These are phyloP conservation scores for Drymodes brunneopygia DNA, from an alignment of 2,113 vertebrate genomes.

Conservation along the genomic window DNA sequence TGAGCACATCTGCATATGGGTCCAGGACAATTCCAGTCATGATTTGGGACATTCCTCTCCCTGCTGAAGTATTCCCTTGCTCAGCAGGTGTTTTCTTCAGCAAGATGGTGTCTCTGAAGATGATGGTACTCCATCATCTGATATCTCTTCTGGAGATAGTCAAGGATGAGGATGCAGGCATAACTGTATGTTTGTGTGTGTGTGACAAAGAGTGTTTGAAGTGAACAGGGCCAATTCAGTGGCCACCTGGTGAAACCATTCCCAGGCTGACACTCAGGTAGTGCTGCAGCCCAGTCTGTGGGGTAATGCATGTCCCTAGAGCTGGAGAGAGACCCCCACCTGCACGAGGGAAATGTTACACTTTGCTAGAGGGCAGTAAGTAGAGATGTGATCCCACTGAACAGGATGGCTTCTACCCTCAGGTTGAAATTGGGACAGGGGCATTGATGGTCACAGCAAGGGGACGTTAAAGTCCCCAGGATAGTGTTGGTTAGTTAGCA, in stretches of 20 bases:
- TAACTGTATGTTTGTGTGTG: rapidly evolving
- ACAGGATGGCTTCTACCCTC: not conserved
- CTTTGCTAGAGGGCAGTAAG: not conserved
- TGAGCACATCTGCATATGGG: rapidly evolving
- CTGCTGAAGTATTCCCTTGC: not conserved
- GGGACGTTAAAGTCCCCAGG: not conserved
- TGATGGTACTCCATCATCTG: not conserved
- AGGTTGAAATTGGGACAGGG: not conserved
- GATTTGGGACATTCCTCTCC: not conserved
- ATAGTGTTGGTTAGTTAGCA: too few species aligned
- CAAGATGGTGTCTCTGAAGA: not conserved
- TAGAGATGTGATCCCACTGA: not conserved
- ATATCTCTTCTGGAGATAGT: not conserved
- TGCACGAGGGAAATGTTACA: not conserved
- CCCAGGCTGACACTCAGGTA: not conserved
- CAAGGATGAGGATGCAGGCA: not conserved
- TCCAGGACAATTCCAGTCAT: not conserved
- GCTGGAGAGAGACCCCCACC: not conserved
- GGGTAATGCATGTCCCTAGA: not conserved
- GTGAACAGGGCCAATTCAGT: not conserved
- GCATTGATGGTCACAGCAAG: not conserved
- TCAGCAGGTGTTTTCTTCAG: not conserved
- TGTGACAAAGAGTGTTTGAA: not conserved
- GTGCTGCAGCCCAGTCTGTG: not conserved
- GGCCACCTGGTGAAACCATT: not conserved